Evolutionary conservation across 2,113 vertebrate genomes (phyloP), one percentile per base, ranked within the genome.

Genomic region (Poecilia latipinna): DNA sequence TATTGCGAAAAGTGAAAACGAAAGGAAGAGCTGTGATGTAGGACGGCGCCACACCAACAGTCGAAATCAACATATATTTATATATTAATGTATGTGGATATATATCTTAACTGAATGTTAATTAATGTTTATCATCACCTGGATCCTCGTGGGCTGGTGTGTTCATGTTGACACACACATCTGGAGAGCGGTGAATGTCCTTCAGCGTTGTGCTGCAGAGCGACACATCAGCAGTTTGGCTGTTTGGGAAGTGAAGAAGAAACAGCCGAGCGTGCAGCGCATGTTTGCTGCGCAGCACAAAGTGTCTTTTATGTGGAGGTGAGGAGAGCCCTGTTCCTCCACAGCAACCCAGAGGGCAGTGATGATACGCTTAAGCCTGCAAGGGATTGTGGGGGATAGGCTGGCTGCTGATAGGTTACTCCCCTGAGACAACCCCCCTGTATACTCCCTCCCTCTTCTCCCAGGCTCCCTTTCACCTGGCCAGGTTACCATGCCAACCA

Each of bases 401-500:
- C 89, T 87, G 83, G 82, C 82, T 92, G 90, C 89, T 91, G 89
- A 93, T 91, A 89, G 91, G 89, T 89, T 93, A 79, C 83, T 92
- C 89, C 80, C 84, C 29, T 74, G 87, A 92, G 91, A 93, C 89
- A 91, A 68, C 48, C 37, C 42, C 29, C 37, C 12, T 65, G 44
- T 6, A 22, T 24, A 13, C 67, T 35, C 69, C 70, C 70, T 78
- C 73, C 70, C 72, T 54, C 63, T 70, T 82, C 83, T 90, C 83
- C 86, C 90, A 86, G 86, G 80, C 92, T 93, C 90, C 91, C 88
- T 94, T 93, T 95, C 91, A 94, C 94, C 94, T 94, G 93, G 91
- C 91, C 93, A 94, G 86, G 93, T 94, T 95, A 91, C 93, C 93
- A 95, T 95, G 92, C 92, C 93, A 95, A 95, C 94, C 91, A 90